Evolutionary conservation across 2,113 vertebrate species (phyloP), one percentile per base, ranked within the genome.

Genomic region (Dermatemys mawii): DNA sequence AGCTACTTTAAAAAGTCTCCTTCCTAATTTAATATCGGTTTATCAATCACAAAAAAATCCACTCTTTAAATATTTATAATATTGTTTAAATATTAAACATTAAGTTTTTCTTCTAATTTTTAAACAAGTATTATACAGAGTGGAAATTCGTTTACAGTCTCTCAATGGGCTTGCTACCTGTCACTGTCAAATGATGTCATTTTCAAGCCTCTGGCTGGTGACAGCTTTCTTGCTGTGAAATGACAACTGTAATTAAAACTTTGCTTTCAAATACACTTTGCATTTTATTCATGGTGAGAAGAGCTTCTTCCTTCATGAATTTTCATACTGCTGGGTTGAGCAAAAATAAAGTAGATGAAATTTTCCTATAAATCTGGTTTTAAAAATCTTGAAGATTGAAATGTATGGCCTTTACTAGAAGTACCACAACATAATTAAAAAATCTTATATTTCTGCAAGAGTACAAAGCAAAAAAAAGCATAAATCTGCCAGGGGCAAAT

Each of bases 221-320:
- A 92, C 89, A 96, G 78, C 21, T 92, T 90, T 93, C 85, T 92
- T 92, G 63, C 86, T 80, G 78, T 54, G 60, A 90, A 87, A 91
- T 89, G 89, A 93, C 86, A 93, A 95, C n/a, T 41, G 29, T 82
- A 97, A 97, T 95, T 96, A 96, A 93, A 97, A 93, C 32, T 90
- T 78, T 84, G 29, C 35, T 93, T 95, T 67, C 92, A 94, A 78
- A 86, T 29, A 75, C 1, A 89, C 21, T 90, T 93, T 93, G 70
- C 49, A 88, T 95, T 84, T 97, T 92, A 50, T 38, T 93, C 48
- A 21, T 49, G 44, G 32, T 76, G 54, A 53, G 85, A 93, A 91
- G 16, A 41, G 7, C 60, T 89, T 73, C 60, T 54, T 27, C 87
- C 41, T 67, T 78, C 67, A 89, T 5, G 2, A 86, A 83, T 82